Evolutionary conservation across 2,888 invertebrate genomes (phyloP).

Genomic region (Ophion slaviceki): DNA sequence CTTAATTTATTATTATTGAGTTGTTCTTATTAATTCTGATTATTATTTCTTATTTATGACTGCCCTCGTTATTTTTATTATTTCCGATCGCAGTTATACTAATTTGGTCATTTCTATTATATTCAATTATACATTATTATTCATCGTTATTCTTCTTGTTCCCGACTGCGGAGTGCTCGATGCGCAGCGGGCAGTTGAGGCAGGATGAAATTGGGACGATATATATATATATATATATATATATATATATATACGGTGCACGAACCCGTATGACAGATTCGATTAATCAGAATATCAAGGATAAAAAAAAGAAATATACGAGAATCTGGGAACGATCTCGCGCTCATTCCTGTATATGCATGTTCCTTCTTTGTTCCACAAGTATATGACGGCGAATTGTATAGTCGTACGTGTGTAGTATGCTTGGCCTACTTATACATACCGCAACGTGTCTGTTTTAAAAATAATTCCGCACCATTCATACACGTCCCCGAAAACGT

Average conservation of each 20-base stretch:
- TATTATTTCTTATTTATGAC: not conserved
- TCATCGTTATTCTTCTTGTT: not conserved
- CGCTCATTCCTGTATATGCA: slow-evolving; percentile 1
- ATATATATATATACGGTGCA: not conserved
- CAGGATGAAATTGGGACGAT: not conserved
- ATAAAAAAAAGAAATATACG: not conserved
- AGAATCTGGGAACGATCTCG: not conserved
- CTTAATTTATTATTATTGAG: not conserved
- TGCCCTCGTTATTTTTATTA: not conserved
- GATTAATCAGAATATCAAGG: not conserved
- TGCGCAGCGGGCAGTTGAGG: not conserved
- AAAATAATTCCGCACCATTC: slow-evolving; percentile 50
- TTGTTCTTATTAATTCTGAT: not conserved
- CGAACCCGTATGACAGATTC: not conserved
- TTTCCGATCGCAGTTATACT: not conserved
- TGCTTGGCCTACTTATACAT: slow-evolving; percentile 50
- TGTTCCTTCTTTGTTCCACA: slow-evolving; percentile 8
- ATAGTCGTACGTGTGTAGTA: slow-evolving; percentile 11
- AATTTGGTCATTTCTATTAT: not conserved
- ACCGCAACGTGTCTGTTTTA: slow-evolving; percentile 8
- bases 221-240: not conserved
- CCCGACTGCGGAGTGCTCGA: not conserved
- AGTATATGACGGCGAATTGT: not conserved
- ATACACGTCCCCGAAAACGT: slow-evolving; percentile 18
- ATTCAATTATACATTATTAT: not conserved